Base-by-base conservation (phyloP, 2,888 invertebrate genomes). In the Brachylomia viminalis region DNA sequence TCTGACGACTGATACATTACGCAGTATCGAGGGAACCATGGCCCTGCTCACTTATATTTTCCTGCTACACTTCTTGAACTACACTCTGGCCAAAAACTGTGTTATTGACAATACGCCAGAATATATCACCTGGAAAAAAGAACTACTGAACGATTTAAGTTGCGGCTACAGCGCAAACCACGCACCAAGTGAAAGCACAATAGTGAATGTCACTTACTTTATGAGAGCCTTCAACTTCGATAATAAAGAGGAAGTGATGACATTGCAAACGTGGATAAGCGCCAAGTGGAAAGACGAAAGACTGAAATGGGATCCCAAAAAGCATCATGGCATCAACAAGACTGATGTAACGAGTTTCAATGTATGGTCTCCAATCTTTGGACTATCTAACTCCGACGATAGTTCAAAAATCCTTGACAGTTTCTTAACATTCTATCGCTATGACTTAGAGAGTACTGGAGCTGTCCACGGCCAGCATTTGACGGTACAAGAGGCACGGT, bases 281-380 rank as follows among this genome's bases (percentile, higher is more conserved):
- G 7, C 89, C 0, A 8, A 45, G 0, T 93, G 92, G 92, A 58
- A 30, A 0, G 91, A 93, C 13, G 71, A 84, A 0, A 87, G 91
- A 54, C 75, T 92, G 3, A 82, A 80, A 70, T 93, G 93, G 93
- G 83, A 92, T n/a, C 87, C 87, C 0, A 77, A 74, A 15, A 85
- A 90, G 30, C 89, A 89, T 68, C 83, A 83, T 17, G 91, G 89
- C 0, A 49, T 93, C 0, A 70, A 86, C 0, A 61, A 80, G 3
- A 75, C 71, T 0, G 33, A 72, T 4, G n/a, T 85, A 4, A 15
- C 66, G 0, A 67, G 64, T 6, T 42, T 23, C 0, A 2, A 61
- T 0, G 73, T 91, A 13, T 93, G 93, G 93, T 45, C 52, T 5
- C 93, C 93, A 6, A 47, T 17, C 0, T 47, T 92, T 2, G 75